Evolutionary conservation across 2,113 vertebrate genomes (phyloP).

Genomic region (Chrysemys picta): DNA sequence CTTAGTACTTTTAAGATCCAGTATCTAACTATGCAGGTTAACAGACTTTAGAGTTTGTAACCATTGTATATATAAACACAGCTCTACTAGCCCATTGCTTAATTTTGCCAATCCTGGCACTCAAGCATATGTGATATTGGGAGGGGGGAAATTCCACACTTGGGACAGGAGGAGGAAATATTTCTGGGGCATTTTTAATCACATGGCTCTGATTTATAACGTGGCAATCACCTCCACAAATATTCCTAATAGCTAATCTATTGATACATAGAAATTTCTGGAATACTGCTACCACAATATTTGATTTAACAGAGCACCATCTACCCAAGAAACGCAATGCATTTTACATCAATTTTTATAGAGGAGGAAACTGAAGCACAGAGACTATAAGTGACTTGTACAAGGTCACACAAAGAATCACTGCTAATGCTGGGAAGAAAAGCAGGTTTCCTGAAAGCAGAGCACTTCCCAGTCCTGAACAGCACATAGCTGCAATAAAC

Average conservation of each 20-base stretch:
- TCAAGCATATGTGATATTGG: background rate
- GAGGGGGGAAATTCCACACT: background rate
- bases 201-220: accelerated
- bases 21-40: background rate
- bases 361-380: accelerated
- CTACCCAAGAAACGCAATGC: background rate
- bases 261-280: background rate
- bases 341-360: background rate
- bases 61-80: background rate
- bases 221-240: background rate
- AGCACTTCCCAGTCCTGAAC: background rate
- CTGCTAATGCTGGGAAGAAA: background rate
- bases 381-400: background rate
- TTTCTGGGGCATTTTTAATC: background rate
- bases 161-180: background rate
- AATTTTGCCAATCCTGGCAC: background rate
- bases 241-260: background rate
- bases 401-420: background rate
- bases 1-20: background rate
- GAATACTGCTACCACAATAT: background rate
- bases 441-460: background rate
- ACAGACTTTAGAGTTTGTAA: too few species aligned
- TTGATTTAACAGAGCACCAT: background rate
- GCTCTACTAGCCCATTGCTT: background rate
- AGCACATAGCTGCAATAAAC: background rate